phyloP scores from a whole-genome alignment of 2,797 vertebrate genomes.

The Sebastes taczanowskii region DNA sequence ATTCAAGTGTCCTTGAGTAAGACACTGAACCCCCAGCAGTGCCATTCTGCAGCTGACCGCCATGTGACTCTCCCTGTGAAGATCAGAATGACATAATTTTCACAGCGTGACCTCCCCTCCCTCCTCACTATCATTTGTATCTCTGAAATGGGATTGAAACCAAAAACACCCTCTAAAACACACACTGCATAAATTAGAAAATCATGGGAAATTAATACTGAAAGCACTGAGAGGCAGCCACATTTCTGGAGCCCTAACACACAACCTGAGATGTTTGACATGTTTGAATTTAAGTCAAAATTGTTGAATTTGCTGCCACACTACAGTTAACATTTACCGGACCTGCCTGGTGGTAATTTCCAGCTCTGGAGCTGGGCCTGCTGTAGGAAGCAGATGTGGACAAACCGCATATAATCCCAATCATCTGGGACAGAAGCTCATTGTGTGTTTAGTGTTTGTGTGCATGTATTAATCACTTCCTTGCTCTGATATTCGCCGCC shows the following conservation, averaged over 20 bases:
- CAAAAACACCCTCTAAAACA: not conserved
- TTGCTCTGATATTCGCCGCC: constrained; percentile 31
- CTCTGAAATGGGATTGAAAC: not conserved
- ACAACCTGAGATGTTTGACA: not conserved
- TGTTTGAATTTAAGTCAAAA: not conserved
- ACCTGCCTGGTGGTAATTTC: constrained; percentile 42
- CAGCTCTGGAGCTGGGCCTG: constrained; percentile 39
- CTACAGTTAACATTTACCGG: not conserved
- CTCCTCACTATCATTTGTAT: not conserved
- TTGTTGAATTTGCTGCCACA: not conserved
- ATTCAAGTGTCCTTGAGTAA: not conserved
- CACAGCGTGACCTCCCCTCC: constrained; percentile 7
- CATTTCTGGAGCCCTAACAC: not conserved
- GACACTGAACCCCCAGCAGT: not conserved
- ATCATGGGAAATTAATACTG: not conserved
- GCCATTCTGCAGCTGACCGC: constrained; percentile 19
- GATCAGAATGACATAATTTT: constrained; percentile 18
- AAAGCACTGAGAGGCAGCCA: not conserved
- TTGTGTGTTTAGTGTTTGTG: constrained; percentile 38
- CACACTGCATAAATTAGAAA: not conserved
- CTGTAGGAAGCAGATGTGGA: constrained; percentile 74
- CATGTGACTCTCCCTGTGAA: constrained; percentile 12
- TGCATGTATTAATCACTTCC: constrained; percentile 41
- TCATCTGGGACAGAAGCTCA: constrained; percentile 62
- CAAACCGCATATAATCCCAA: constrained; percentile 59